phyloP scores from a whole-genome alignment of 2,113 vertebrate species.

The Macquaria ambigua region DNA sequence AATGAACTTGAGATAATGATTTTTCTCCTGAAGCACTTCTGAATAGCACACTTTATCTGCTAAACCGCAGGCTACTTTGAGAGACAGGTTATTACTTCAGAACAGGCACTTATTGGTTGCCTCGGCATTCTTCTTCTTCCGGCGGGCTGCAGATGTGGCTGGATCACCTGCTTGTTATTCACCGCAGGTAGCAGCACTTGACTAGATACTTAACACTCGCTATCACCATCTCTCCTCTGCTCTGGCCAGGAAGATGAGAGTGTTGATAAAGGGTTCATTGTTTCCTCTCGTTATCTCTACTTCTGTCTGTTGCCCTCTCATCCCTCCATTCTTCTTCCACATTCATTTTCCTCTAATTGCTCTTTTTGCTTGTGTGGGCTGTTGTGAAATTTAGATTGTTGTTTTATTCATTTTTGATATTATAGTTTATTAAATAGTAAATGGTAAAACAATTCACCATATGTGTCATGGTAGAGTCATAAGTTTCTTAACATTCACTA shows the following conservation, averaged over 20 bases:
- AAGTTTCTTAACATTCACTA: not conserved
- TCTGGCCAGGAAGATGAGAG: slow-evolving; percentile 48
- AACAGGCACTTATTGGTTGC: not conserved
- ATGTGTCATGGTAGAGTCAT: not conserved
- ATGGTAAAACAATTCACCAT: not conserved
- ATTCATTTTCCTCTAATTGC: not conserved
- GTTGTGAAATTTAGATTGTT: not conserved
- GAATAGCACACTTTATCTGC: slow-evolving; percentile 22
- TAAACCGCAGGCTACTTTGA: slow-evolving; percentile 33
- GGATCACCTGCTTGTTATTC: slow-evolving; percentile 67
- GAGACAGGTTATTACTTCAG: slow-evolving; percentile 50
- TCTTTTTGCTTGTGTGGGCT: slow-evolving; percentile 2
- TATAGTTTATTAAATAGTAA: too few species aligned
- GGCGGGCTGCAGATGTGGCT: slow-evolving; percentile 26
- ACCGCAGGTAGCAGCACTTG: slow-evolving; percentile 46
- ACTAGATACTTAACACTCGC: slow-evolving; percentile 51
- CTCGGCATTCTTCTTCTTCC: slow-evolving; percentile 20
- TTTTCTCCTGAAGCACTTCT: slow-evolving; percentile 26
- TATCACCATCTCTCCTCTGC: slow-evolving; percentile 38
- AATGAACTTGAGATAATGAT: slow-evolving; percentile 45
- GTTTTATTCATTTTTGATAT: not conserved
- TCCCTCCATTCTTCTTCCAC: slow-evolving; percentile 6
- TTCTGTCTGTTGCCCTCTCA: not conserved
- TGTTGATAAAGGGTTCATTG: slow-evolving; percentile 49
- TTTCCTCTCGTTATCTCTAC: slow-evolving; percentile 27